Base-by-base conservation (phyloP, 2,888 invertebrate genomes). In the Melieria omissa region DNA sequence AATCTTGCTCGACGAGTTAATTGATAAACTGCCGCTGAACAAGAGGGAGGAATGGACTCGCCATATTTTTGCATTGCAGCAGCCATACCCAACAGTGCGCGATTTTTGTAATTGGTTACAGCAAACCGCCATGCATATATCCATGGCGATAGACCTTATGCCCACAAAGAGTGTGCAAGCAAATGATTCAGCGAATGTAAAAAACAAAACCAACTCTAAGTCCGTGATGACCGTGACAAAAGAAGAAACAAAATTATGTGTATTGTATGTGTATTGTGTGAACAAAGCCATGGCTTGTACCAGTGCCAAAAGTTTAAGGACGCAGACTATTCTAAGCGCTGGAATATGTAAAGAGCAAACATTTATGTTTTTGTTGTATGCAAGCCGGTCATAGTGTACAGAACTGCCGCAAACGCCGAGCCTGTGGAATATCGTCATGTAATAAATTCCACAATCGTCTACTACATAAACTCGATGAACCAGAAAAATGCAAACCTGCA, bases 1-100 rank as follows among this genome's bases (percentile, higher is more conserved):
- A n/a, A 75, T 72, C n/a, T 67, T 70, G 4, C 12, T 75, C 6
- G 73, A 73, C 5, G 69, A 72, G 29, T 52, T 69, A 10, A 44
- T 75, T 7, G 47, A 47, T 12, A 49, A 49, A 63, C 46, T 65
- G 55, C 14, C 57, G 8, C 41, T 57, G 7, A 57, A n/a, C 57
- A 57, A 57, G 10, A 57, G 57, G 16, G 14, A 57, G 10, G 16
- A 57, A 57, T 57, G 57, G 57, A 57, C 57, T 6, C 57, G 57
- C 9, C 57, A 57, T 57, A 7, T 57, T 29, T 14, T 57, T 9
- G 9, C 57, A 8, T 16, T 57, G 9, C 9, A 5, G 16, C 57
- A 29, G 41, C 57, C 14, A 16, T 57, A 57, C 10, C 57, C 57
- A 16, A 16, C 57, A 57, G 57, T 57, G 6, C 16, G 57, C 7